These are phyloP conservation scores for Amblyjoppa proteus DNA, from an alignment of 2,888 invertebrate species.

Conservation along the genomic window DNA sequence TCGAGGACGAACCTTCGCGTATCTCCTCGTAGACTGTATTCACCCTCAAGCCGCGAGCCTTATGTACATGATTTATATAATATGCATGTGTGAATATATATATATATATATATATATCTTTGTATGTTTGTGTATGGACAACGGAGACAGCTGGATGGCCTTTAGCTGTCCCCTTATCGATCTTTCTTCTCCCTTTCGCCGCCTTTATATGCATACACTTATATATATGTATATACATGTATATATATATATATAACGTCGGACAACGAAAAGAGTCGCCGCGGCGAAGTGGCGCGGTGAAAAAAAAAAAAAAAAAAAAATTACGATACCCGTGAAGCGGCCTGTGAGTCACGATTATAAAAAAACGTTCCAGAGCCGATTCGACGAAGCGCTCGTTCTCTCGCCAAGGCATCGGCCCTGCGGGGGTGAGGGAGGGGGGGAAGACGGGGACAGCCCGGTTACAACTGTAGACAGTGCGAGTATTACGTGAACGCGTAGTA, in stretches of 20 bases:
- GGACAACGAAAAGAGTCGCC: slow-evolving; percentile 36
- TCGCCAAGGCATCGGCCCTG: slow-evolving; percentile 23
- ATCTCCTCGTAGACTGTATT: slow-evolving; percentile 20
- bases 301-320: slow-evolving; percentile 57
- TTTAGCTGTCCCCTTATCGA: slow-evolving; percentile 62
- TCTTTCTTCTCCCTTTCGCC: slow-evolving; percentile 45
- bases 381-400: slow-evolving; percentile 56
- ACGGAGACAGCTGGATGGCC: slow-evolving; percentile 53
- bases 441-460: slow-evolving; percentile 13
- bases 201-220: slow-evolving; percentile 5
- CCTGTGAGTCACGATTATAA: slow-evolving; percentile 71
- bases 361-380: slow-evolving; percentile 67
- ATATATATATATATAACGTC: slow-evolving; percentile 10
- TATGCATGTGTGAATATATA: background rate
- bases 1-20: slow-evolving; percentile 15
- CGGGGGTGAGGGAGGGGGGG: background rate
- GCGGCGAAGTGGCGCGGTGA: slow-evolving; percentile 23
- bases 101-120: slow-evolving; percentile 5
- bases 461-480: slow-evolving; percentile 3
- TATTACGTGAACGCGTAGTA: slow-evolving; percentile 28
- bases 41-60: slow-evolving; percentile 11
- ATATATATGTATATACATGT: background rate
- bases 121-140: slow-evolving; percentile 16
- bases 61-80: slow-evolving; percentile 26
- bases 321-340: slow-evolving; percentile 60